Evolutionary conservation across 2,113 vertebrate genomes (phyloP), one percentile per base, ranked within the genome.

Genomic region (Aix galericulata): DNA sequence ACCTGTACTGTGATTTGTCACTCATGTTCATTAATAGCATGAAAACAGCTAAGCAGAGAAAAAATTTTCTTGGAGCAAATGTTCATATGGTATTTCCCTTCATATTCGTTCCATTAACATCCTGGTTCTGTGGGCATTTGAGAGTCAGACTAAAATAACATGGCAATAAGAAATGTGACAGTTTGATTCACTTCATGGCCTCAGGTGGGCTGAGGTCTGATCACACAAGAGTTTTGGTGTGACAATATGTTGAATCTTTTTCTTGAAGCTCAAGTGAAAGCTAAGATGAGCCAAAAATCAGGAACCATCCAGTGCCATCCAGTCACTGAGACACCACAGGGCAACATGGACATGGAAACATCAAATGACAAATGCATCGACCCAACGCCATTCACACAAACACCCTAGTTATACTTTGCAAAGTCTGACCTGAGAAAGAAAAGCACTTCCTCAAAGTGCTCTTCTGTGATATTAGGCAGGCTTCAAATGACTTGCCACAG

Each of bases 391-490:
- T 23, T 52, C 74, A 84, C 53, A 80, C 16, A 86, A 73, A 44
- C 0, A 2, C 38, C 53, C 62, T 64, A 32, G 8, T 44, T 92
- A 68, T 66, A 63, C 80, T 89, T 59, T 71, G 62, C 53, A 69
- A 88, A 92, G 58, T 48, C 58, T 69, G 69, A 82, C 53, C 76
- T 84, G 83, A 84, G 55, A 83, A 91, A 71, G 73, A 78, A 93
- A 81, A 93, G 74, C 77, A 48, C 59, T 82, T 93, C 62, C 80
- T 66, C 50, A 91, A 93, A 73, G 53, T 87, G 89, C 14, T 84
- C 71, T 82, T 95, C 86, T 58, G 48, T 44, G 68, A 79, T 69
- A 91, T 32, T 86, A 92, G 91, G 75, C 83, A 93, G 92, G 52
- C 66, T 67, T 90, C 66, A 52, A 76, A 76, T 58, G 29, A 64